These are phyloP conservation scores for Orthosia gracilis DNA, from an alignment of 2,888 invertebrate genomes.

Conservation along the genomic window DNA sequence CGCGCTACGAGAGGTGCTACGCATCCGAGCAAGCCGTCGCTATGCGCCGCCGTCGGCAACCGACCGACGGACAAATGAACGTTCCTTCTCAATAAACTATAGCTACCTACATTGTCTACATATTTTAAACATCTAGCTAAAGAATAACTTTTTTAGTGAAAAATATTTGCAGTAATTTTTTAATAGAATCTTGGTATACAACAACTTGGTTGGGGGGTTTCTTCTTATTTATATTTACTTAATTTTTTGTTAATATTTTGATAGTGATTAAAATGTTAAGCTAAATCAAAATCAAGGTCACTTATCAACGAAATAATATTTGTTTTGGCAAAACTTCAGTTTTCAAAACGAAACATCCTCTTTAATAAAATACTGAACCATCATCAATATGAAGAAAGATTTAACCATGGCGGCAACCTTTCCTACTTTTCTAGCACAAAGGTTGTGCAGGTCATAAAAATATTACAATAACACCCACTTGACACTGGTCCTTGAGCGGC, in stretches of 20 bases:
- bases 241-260: neutral
- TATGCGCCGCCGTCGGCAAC: slow-evolving; percentile 72
- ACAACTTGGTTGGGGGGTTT: neutral
- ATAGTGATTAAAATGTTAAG: neutral
- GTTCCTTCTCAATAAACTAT: slow-evolving; percentile 16
- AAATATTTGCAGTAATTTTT: neutral
- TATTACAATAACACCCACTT: too few species aligned
- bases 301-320: neutral
- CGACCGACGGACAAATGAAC: slow-evolving; percentile 69
- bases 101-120: slow-evolving; percentile 3
- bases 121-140: neutral
- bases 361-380: neutral
- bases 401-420: slow-evolving; percentile 4
- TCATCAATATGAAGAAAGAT: neutral
- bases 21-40: slow-evolving; percentile 41
- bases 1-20: slow-evolving; percentile 55
- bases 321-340: neutral
- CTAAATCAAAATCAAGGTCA: neutral
- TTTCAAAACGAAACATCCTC: neutral
- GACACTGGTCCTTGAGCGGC: too few species aligned
- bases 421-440: too few species aligned
- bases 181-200: neutral
- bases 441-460: too few species aligned
- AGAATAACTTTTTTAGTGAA: neutral
- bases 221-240: neutral